Evolutionary conservation across 1,140 invertebrate species (phyloP), one percentile per base, ranked within the genome.

Genomic region (Drosophila athabasca): DNA sequence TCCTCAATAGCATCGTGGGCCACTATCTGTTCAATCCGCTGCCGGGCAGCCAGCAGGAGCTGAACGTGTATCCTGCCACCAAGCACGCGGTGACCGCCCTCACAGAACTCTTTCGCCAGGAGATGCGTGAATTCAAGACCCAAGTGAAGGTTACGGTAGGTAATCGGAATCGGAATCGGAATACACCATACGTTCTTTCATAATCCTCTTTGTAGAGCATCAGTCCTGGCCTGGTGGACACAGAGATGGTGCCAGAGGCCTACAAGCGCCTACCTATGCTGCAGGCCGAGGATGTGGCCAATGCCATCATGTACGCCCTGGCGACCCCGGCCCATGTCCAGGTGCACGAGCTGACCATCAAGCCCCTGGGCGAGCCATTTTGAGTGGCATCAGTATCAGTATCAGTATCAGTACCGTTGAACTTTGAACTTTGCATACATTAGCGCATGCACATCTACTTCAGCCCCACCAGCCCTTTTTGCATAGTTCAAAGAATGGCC

Each of bases 41-140:
- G 39, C 75, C 77, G 0, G 89, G 84, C 3, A 52, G 68, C 22
- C 50, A 76, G 6, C 78, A 89, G 51, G 74, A 85, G 35, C 61
- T 90, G 6, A 93, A 87, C 72, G 82, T 95, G 22, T 97, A 96
- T 91, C 83, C 93, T 3, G 93, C 94, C 17, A 94, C 94, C 31
- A 97, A 97, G 92, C 94, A 94, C 90, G 95, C 95, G 0, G 90
- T 96, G 1, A 95, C 94, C 4, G 94, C 94, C 0, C 92, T 97
- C 65, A 93, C 94, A 0, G 93, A 95, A 62, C 93, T 94, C 0
- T 81, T 96, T 0, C 90, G 94, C 26, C 93, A 93, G 29, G 96
- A 97, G 90, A 91, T 97, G 22, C 90, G 92, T 0, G 85, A 92
- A 1, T 82, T 92, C 2, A 93, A 93, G n/a, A 93, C 93, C 6